Evolutionary conservation across 2,797 vertebrate species (phyloP).

Genomic region (Enteromius radiatus): DNA sequence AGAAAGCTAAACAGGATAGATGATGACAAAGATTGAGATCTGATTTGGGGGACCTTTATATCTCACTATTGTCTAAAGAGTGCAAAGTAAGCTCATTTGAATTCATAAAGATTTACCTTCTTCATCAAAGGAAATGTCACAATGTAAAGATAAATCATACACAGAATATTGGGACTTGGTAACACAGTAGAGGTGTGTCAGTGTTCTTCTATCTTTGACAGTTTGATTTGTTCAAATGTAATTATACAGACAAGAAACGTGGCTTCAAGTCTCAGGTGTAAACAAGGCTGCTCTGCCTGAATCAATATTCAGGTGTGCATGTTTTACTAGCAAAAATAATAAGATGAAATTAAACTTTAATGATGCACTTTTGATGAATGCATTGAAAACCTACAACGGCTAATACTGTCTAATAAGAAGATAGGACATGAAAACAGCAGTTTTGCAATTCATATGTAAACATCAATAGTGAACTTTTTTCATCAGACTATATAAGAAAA

Average conservation of each 20-base stretch:
- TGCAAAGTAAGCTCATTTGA: not conserved
- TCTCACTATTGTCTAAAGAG: not conserved
- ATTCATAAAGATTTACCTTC: not conserved
- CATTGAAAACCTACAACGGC: not conserved
- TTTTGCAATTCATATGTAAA: not conserved
- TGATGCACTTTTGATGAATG: not conserved
- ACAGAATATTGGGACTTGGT: not conserved
- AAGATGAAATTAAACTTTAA: conserved; percentile 11
- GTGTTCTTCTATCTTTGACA: not conserved
- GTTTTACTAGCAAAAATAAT: conserved; percentile 9
- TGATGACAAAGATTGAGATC: not conserved
- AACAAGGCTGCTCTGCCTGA: not conserved
- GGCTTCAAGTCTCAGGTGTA: not conserved
- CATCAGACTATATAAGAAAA: not conserved
- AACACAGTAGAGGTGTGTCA: not conserved
- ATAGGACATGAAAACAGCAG: not conserved
- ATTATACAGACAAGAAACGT: not conserved
- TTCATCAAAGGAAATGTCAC: not conserved
- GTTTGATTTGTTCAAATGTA: not conserved
- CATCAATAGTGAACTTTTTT: not conserved
- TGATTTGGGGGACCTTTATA: not conserved
- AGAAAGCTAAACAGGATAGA: not conserved
- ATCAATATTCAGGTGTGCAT: conserved; percentile 3
- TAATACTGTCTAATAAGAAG: not conserved
- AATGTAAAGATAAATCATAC: not conserved